Conservation (phyloP, 2,888 invertebrate genomes). For the Calameuta idolon region DNA sequence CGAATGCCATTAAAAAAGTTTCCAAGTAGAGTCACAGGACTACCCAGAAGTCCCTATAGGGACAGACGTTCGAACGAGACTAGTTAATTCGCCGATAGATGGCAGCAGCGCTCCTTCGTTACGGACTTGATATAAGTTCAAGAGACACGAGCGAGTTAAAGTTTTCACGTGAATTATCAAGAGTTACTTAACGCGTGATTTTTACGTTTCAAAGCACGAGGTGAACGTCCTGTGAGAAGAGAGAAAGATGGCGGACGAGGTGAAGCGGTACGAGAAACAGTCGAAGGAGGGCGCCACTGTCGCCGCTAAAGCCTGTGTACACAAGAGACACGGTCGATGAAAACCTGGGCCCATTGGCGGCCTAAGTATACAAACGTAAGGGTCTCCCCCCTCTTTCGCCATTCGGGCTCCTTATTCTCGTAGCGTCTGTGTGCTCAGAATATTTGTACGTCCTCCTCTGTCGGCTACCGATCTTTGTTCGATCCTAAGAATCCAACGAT, state of each 20-base stretch:
- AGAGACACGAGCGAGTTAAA: not conserved
- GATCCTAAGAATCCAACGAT: not conserved
- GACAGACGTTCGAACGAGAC: too few relatives aligned
- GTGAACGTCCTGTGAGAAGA: not conserved
- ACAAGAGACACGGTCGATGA: not conserved
- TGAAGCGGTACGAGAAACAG: not conserved
- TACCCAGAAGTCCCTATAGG: too few relatives aligned
- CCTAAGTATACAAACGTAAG: not conserved
- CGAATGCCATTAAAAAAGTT: too few relatives aligned
- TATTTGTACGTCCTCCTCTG: constrained; percentile 17
- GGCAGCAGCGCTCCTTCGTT: not conserved
- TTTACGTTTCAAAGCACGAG: not conserved
- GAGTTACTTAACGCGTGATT: not conserved
- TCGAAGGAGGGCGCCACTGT: not conserved
- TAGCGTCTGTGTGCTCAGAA: constrained; percentile 18
- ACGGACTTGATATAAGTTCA: not conserved
- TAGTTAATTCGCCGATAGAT: not conserved
- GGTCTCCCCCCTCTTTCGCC: not conserved
- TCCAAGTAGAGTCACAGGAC: too few relatives aligned
- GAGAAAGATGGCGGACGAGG: not conserved
- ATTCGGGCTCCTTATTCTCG: constrained; percentile 2
- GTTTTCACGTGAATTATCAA: not conserved
- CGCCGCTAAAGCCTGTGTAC: not conserved
- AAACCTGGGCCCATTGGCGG: not conserved
- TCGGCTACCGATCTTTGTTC: constrained; percentile 14